Evolutionary conservation across 2,888 invertebrate species (phyloP).

Genomic region (Cryptophagus acutangulus): DNA sequence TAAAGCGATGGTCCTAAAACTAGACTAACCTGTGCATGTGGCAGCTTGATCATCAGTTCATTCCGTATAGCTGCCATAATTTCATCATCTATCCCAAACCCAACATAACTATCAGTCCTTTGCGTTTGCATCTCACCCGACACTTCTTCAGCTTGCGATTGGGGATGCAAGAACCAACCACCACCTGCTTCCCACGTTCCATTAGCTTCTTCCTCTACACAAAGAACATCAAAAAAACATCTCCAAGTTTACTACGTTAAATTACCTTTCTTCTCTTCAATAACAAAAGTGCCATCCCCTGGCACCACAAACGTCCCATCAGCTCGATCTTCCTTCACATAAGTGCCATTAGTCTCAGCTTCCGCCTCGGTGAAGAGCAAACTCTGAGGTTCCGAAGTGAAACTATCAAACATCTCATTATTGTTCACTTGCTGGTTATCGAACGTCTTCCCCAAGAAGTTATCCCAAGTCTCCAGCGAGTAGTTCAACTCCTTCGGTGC

Average conservation of each 20-base stretch:
- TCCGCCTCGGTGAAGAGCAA: slow-evolving; percentile 21
- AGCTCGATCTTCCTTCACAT: slow-evolving; percentile 5
- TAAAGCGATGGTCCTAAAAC: too few species aligned
- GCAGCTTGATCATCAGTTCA: slow-evolving; percentile 65
- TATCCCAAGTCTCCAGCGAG: slow-evolving; percentile 48
- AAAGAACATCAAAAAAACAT: not conserved
- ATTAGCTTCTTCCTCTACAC: slow-evolving; percentile 7
- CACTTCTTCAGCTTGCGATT: slow-evolving; percentile 36
- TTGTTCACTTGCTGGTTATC: slow-evolving; percentile 35
- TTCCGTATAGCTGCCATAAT: slow-evolving; percentile 66
- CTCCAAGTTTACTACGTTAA: slow-evolving; percentile 1
- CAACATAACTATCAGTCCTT: slow-evolving; percentile 47
- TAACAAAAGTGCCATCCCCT: slow-evolving; percentile 16
- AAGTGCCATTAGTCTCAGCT: slow-evolving; percentile 9
- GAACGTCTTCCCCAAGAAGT: slow-evolving; percentile 44
- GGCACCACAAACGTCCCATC: slow-evolving; percentile 16
- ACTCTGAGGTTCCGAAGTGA: slow-evolving; percentile 41
- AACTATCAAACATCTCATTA: slow-evolving; percentile 37
- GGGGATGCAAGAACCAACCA: slow-evolving; percentile 50
- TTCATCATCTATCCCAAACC: slow-evolving; percentile 62
- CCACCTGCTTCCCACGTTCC: slow-evolving; percentile 35
- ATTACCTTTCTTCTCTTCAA: slow-evolving; percentile 12
- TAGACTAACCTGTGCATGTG: slow-evolving; percentile 60
- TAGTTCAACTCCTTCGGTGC: slow-evolving; percentile 35
- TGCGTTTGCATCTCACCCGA: slow-evolving; percentile 35